phyloP scores from a whole-genome alignment of 2,888 invertebrate genomes.

The Chelonus formosanus region DNA sequence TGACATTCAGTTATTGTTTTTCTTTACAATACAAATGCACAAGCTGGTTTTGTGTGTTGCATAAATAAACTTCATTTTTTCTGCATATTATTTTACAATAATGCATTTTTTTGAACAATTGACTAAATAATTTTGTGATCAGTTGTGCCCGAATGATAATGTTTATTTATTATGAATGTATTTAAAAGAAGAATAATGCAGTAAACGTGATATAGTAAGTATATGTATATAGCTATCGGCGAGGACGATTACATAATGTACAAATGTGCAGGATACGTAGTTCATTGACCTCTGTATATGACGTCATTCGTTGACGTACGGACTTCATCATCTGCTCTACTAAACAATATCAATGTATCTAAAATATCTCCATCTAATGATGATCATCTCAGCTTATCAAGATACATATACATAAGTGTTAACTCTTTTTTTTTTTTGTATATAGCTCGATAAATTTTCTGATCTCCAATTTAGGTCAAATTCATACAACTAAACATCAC shows the following conservation, averaged over 20 bases:
- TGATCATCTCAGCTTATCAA: no score
- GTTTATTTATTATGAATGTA: neutral
- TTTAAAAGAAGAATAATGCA: neutral
- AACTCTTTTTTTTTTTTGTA: no score
- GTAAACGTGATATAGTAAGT: slow-evolving; percentile 5
- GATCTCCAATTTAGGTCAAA: no score
- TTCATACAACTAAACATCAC: no score
- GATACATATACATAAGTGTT: no score
- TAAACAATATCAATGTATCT: slow-evolving; percentile 4
- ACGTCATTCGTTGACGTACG: slow-evolving; percentile 28
- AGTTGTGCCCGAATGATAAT: neutral
- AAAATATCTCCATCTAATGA: slow-evolving; percentile 23
- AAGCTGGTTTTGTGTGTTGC: neutral
- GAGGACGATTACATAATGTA: slow-evolving; percentile 36
- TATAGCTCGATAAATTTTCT: no score
- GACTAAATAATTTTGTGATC: neutral
- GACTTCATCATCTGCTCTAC: slow-evolving; percentile 34
- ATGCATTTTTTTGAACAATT: neutral
- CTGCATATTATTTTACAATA: slow-evolving; percentile 4
- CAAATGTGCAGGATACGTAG: slow-evolving; percentile 34
- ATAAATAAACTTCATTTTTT: no score
- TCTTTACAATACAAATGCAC: slow-evolving; percentile 20
- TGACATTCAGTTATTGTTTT: slow-evolving; percentile 32
- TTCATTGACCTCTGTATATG: slow-evolving; percentile 39
- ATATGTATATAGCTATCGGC: slow-evolving; percentile 19